Base-by-base conservation (phyloP, 2,888 invertebrate genomes). In the Invenusta paracnida region DNA sequence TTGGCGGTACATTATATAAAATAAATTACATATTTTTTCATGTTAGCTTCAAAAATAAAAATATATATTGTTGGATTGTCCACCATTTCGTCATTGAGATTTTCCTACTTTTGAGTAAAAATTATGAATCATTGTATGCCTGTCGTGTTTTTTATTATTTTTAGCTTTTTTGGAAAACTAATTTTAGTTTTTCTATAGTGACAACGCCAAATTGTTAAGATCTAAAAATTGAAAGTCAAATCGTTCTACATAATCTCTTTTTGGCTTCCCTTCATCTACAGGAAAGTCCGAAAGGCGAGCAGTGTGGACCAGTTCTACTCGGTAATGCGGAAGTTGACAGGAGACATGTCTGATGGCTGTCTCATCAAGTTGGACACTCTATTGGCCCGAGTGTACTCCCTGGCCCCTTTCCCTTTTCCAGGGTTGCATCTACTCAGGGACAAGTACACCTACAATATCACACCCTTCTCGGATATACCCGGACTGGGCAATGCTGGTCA, bases 261-360 rank as follows among this genome's bases (percentile, higher is more conserved):
- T 48, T 48, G 48, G 5, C 17, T 17, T 48, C 48, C 48, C 5
- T 48, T 48, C n/a, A 67, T 67, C 88, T 89, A 27, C 89, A 93
- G 92, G 87, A 90, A 91, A 5, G 95, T 97, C 87, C 93, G 96
- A 90, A 93, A 94, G 0, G 95, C 95, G 0, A 94, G 94, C 48
- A 95, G 95, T 86, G 96, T 96, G 0, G 98, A 98, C 90, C 97
- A 98, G 91, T 98, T 98, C 92, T 98, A 98, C 93, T 95, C 96
- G 89, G 95, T 96, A 90, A 98, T 98, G 98, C 97, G 97, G 0
- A 95, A 95, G 0, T 93, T 98, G 27, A 96, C 96, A 0, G 94
- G 96, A 86, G 96, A 96, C 89, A 93, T 96, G 89, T 96, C 96
- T 90, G 93, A 90, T 30, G 89, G 89, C 13, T 88, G 89, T 29